Evolutionary conservation across 2,888 invertebrate genomes (phyloP), one percentile per base, ranked within the genome.

Genomic region (Chesias legatella): DNA sequence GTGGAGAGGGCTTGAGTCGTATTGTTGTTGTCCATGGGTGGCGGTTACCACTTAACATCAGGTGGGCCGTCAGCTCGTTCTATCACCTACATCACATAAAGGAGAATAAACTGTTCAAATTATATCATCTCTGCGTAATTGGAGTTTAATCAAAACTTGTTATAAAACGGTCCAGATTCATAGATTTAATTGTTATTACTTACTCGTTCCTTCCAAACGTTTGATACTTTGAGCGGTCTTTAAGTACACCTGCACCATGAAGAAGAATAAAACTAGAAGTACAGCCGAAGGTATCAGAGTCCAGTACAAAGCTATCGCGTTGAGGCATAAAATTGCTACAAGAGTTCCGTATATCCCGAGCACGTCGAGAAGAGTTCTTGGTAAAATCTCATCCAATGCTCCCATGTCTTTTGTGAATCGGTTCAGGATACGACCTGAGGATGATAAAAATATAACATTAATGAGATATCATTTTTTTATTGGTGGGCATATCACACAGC

Each of bases 331-430:
- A 1, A 92, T 90, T 4, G 91, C 91, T 0, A 82, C 7, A 61
- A 91, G 57, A 1, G 77, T 78, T 41, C 81, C 71, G 48, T 83
- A 85, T 27, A 89, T 89, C 71, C 92, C 92, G 1, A 90, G 76
- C 1, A 93, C 91, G 62, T 94, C 94, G 17, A 94, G 67, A 10
- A 93, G 73, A 0, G 92, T 90, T 57, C 92, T 91, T 0, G 94
- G 94, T 27, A 95, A 70, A 31, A 93, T 79, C 63, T 95, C 95
- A 64, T 96, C 95, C 40, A 95, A 90, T 0, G 93, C 90, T 0
- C 95, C 95, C 68, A 95, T 92, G 71, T 97, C 97, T 70, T 96
- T 96, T 2, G 96, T 93, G 64, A 97, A 96, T 34, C 96, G 73
- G 53, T 90, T 90, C 28, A 97, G 84, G 49, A 97, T 94, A 35